Base-by-base conservation (phyloP, 2,797 vertebrate species). In the Furcifer pardalis region DNA sequence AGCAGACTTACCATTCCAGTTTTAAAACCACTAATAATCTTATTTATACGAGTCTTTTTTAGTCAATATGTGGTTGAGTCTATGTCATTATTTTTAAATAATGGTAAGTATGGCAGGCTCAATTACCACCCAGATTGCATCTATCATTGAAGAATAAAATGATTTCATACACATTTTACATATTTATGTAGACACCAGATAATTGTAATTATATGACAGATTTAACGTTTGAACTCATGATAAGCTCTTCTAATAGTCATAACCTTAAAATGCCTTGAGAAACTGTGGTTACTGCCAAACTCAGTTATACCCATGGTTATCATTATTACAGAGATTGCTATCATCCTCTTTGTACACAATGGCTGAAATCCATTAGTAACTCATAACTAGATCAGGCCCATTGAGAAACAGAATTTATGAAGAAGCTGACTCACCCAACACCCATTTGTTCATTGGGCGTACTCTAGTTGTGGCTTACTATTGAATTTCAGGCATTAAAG, bases 211-310 rank as follows among this genome's bases (percentile, higher is more conserved):
- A 56, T n/a, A 15, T 71, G 66, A n/a, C 15, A 56, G 40, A 21
- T 25, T 56, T 52, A 40, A 69, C 30, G 46, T 27, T 59, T 81
- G n/a, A 66, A 79, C 44, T 66, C 25, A 44, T 32, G 7, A 80
- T 80, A 23, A 52, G 63, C 12, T 1, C 9, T 77, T 77, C 35
- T 9, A n/a, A 82, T n/a, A 40, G 86, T 86, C 60, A 40, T n/a
- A 21, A 44, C 79, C 82, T 25, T 10, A 2, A n/a, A 6, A 56
- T 32, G 44, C 13, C 30, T 87, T 76, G 46, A 56, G 83, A 89
- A 86, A 25, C 81, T 46, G 68, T 59, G 59, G 5, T 87, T 81
- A 75, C 21, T 90, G 90, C 87, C 87, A 90, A 85, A 37, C 0
- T 8, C 25, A 73, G 87, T 89, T 88, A 90, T 89, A 84, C 84